These are phyloP conservation scores for Onthophagus sagittarius DNA, from an alignment of 2,888 invertebrate species.

Conservation along the genomic window DNA sequence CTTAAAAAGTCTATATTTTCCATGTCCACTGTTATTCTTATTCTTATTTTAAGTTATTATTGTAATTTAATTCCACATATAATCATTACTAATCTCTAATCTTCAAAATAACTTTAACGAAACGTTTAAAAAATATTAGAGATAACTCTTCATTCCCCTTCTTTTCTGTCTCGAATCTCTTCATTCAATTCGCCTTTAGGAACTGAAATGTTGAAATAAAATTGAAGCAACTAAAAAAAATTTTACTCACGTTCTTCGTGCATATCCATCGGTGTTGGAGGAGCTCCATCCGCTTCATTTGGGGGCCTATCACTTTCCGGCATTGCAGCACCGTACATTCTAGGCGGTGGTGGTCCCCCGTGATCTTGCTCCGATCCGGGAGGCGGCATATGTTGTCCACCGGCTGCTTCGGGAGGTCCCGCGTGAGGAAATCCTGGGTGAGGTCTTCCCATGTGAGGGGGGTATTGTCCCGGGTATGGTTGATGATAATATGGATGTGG, in stretches of 20 bases:
- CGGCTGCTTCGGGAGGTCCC: constrained; percentile 28
- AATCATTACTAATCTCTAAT: not conserved
- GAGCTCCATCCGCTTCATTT: constrained; percentile 30
- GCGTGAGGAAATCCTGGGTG: constrained; percentile 46
- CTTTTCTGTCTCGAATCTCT: constrained; percentile 26
- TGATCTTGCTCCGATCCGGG: constrained; percentile 30
- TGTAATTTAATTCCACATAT: not conserved
- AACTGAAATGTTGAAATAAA: constrained; percentile 1
- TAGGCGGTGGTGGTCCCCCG: constrained; percentile 22
- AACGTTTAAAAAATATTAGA: constrained; percentile 5
- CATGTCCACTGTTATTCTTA: not conserved
- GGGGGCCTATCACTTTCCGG: constrained; percentile 26
- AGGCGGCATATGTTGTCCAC: constrained; percentile 39
- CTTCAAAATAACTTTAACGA: not conserved
- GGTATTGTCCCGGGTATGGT: constrained; percentile 52
- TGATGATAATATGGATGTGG: constrained; percentile 54
- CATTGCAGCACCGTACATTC: constrained; percentile 32
- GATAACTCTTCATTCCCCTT: constrained; percentile 21
- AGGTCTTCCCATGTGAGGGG: constrained; percentile 52
- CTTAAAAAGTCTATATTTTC: not conserved
- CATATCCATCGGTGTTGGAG: constrained; percentile 21
- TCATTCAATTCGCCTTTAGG: constrained; percentile 27
- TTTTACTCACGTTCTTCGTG: constrained; percentile 20
- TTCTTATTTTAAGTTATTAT: not conserved
- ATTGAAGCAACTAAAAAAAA: not conserved